Evolutionary conservation across 2,113 vertebrate species (phyloP).

Genomic region (Bagarius yarrelli): DNA sequence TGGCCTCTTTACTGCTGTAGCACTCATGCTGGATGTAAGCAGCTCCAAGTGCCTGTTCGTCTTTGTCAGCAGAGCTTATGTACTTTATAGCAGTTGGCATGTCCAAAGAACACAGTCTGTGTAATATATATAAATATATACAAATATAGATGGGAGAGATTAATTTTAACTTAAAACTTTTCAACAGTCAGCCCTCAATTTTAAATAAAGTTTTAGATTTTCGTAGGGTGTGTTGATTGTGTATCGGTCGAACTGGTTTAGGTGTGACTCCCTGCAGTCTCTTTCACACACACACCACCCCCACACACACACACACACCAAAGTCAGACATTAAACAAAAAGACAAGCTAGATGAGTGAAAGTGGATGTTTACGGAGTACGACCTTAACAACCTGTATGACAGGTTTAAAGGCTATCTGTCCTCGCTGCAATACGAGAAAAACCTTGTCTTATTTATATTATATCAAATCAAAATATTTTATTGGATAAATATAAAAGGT

Average conservation of each 20-base stretch:
- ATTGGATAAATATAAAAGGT: no score
- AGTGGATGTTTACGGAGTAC: constrained; percentile 12
- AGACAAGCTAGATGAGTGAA: constrained; percentile 21
- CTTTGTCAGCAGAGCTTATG: constrained; percentile 77
- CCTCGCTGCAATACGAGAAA: no score
- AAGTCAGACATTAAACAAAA: constrained; percentile 26
- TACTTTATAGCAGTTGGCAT: constrained; percentile 83
- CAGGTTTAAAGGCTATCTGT: neutral
- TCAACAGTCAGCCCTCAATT: neutral
- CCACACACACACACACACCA: constrained; percentile 58
- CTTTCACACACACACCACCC: constrained; percentile 61
- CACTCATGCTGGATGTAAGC: constrained; percentile 92
- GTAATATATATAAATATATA: neutral
- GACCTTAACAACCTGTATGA: neutral
- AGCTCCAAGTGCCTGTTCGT: constrained; percentile 83
- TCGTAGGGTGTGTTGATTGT: constrained; percentile 36
- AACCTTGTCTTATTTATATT: no score
- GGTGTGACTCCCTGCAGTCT: constrained; percentile 43
- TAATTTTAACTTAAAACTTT: neutral
- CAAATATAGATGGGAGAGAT: neutral
- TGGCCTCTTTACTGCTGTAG: constrained; percentile 82
- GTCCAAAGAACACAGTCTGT: constrained; percentile 68
- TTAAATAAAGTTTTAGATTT: constrained; percentile 21
- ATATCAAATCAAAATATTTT: no score
- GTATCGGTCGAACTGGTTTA: constrained; percentile 45